Percentiles rank a stretch among this genome's conserved stretches.
phyloP scores from a whole-genome alignment of 1,140 invertebrate genomes.

The Nephotettix cincticeps region DNA sequence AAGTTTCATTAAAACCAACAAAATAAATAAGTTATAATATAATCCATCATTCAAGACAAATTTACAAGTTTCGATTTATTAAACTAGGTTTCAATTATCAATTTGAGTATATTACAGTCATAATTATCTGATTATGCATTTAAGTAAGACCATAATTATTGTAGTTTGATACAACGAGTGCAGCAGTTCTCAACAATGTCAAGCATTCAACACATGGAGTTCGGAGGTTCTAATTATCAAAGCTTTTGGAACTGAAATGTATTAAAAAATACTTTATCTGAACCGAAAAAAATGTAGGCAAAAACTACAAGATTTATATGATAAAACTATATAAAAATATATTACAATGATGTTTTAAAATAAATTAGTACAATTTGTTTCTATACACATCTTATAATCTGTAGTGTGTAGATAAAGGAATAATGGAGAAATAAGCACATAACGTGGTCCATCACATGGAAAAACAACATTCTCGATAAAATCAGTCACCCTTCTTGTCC shows the following conservation, averaged over 20 bases:
- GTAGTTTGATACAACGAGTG: neutral
- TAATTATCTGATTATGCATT: neutral
- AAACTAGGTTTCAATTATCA: neutral
- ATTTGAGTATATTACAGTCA: neutral
- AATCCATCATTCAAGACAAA: neutral
- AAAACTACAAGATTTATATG: too few relatives aligned
- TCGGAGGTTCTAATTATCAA: neutral
- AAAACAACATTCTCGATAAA: neutral
- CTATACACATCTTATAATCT: constrained; percentile 12
- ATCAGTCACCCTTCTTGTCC: constrained; percentile 88
- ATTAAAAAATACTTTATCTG: neutral
- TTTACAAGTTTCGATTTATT: neutral
- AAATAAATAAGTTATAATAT: too few relatives aligned
- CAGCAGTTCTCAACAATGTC: neutral
- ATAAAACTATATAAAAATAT: too few relatives aligned
- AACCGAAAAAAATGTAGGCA: too few relatives aligned
- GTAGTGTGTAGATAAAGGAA: neutral
- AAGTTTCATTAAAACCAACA: too few relatives aligned
- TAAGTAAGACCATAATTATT: neutral
- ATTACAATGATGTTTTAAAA: too few relatives aligned
- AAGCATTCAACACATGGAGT: neutral
- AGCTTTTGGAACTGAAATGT: neutral
- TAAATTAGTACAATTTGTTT: too few relatives aligned
- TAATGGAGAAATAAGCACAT: constrained; percentile 3
- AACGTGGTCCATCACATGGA: constrained; percentile 4